These are phyloP conservation scores for Osmerus eperlanus DNA, from an alignment of 2,113 vertebrate species.

Conservation along the genomic window DNA sequence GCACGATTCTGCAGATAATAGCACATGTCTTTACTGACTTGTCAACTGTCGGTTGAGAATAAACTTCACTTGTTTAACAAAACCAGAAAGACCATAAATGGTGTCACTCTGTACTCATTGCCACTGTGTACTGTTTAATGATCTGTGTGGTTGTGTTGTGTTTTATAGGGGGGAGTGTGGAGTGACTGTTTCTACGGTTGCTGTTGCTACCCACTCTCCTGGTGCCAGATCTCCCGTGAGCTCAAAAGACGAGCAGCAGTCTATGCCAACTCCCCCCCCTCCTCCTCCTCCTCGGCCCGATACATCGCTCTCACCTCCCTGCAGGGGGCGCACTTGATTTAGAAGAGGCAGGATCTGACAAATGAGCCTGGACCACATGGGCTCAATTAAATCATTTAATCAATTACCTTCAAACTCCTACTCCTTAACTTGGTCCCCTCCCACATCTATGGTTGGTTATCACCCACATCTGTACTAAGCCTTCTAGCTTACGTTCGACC, in stretches of 20 bases:
- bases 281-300: conserved; percentile 41
- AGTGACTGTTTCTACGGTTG: conserved; percentile 72
- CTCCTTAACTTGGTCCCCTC: not conserved
- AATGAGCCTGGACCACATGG: not conserved
- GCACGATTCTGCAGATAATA: too few species aligned
- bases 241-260: conserved; percentile 67
- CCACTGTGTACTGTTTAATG: not conserved
- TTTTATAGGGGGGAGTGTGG: conserved; percentile 63
- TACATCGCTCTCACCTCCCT: conserved; percentile 48
- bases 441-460: not conserved
- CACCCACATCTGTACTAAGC: not conserved
- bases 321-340: conserved; percentile 66
- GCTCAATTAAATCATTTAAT: not conserved
- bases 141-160: not conserved
- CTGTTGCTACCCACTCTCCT: conserved; percentile 71
- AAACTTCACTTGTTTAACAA: too few species aligned
- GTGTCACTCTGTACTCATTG: conserved; percentile 42
- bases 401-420: not conserved
- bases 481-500: too few species aligned
- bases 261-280: conserved; percentile 40
- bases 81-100: not conserved
- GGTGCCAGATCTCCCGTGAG: conserved; percentile 71
- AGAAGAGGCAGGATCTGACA: conserved; percentile 22
- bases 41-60: too few species aligned
- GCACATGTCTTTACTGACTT: too few species aligned